Evolutionary conservation across 23 tunicate species (phyloP).

Genomic region (Ascidia mentula): DNA sequence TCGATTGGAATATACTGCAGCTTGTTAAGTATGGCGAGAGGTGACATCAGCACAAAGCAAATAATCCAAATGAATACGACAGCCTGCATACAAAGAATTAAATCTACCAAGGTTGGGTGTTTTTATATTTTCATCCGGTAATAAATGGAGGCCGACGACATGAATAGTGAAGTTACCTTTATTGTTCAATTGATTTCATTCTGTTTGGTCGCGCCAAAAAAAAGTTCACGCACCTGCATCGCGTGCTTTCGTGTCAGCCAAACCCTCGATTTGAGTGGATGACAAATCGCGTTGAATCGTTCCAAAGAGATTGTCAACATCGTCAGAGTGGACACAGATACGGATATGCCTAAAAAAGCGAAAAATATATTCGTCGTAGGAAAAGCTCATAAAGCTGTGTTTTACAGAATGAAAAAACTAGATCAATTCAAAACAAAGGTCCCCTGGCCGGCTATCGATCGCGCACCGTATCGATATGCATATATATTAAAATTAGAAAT

Average conservation of each 20-base stretch:
- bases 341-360: slow-evolving; percentile 50
- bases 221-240: slow-evolving; percentile 28
- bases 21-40: slow-evolving; percentile 40
- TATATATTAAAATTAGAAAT: too few species aligned
- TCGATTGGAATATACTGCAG: slow-evolving; percentile 32
- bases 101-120: too few species aligned
- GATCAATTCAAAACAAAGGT: too few species aligned
- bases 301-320: slow-evolving; percentile 82
- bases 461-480: neutral
- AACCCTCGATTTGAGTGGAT: slow-evolving; percentile 53
- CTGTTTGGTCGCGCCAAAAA: too few species aligned
- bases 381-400: neutral
- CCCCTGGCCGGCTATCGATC: too few species aligned
- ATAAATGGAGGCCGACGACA: too few species aligned
- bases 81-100: too few species aligned
- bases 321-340: slow-evolving; percentile 78
- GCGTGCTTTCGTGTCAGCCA: slow-evolving; percentile 79
- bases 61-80: slow-evolving; percentile 58
- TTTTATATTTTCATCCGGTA: too few species aligned
- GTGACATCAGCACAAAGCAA: slow-evolving; percentile 59
- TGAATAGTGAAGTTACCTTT: too few species aligned
- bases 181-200: too few species aligned
- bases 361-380: neutral
- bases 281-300: slow-evolving; percentile 73
- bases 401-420: too few species aligned